Evolutionary conservation across 2,797 vertebrate species (phyloP).

Genomic region (Tapera naevia): DNA sequence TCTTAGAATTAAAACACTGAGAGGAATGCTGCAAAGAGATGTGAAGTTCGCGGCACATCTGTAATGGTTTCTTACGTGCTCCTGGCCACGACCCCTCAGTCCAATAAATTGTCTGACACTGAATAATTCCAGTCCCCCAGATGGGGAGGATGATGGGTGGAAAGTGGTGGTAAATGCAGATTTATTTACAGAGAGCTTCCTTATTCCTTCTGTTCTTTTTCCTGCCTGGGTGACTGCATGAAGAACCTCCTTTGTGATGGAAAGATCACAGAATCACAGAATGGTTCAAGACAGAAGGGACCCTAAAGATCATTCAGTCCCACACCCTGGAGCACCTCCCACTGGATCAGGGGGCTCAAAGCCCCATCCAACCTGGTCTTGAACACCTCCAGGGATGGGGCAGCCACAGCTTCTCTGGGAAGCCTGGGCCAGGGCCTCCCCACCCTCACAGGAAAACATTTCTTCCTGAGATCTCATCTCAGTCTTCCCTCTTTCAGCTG

Average conservation of each 20-base stretch:
- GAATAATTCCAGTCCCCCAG: background rate
- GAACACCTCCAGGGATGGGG: no score
- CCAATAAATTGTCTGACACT: background rate
- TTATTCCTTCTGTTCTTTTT: background rate
- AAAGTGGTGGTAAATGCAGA: background rate
- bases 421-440: no score
- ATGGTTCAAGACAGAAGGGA: no score
- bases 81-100: background rate
- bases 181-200: background rate
- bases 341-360: no score
- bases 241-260: background rate
- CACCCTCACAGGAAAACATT: no score
- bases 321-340: no score
- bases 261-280: background rate
- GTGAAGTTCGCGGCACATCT: background rate
- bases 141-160: background rate
- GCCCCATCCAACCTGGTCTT: no score
- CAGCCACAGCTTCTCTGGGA: no score
- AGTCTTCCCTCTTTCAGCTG: no score
- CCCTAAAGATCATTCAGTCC: no score
- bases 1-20: background rate
- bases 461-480: no score
- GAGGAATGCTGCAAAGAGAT: background rate
- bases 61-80: background rate
- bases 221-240: background rate